Base-by-base conservation (phyloP, 1,140 invertebrate species). In the Panagrolaimus sp. region DNA sequence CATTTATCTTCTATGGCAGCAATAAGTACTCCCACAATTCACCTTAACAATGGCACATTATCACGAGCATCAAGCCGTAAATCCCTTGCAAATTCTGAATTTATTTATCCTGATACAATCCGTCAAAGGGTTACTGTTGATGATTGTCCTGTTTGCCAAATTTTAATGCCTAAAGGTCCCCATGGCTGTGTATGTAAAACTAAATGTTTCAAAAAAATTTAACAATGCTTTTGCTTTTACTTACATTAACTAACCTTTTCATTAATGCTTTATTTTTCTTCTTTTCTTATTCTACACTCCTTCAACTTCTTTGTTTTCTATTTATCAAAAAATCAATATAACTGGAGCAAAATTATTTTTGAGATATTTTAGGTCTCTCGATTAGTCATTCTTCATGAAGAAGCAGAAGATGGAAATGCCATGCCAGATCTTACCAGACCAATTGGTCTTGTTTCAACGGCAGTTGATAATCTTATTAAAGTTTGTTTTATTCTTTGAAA, bases 351-450 rank as follows among this genome's bases (percentile, higher is more conserved):
- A 15, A 28, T 14, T 17, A 63, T 58, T 63, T 38, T 38, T 38
- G 7, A 38, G 2, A 38, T 2, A 38, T 83, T 84, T 32, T 84
- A 98, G 96, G 96, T 99, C 45, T 97, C 94, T 65, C 89, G 94
- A 70, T 88, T 99, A 76, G 94, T 99, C 21, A 98, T 98, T 78
- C 88, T 98, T 68, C 95, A 98, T 85, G 94, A 98, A 88, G 96
- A 98, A 87, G 95, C 94, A 45, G 95, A 98, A 90, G 95, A 98
- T 98, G 95, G 96, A 83, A 97, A 97, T 86, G 94, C 94, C 1
- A 98, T 98, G 95, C 96, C 96, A 62, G 94, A 98, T 86, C 88
- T 99, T 85, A 91, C 92, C 79, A 88, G 90, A 81, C 95, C 96
- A 48, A 94, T 98, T 73, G 90, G 91, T 84, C 92, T 91, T 62